Evolutionary conservation across 2,113 vertebrate genomes (phyloP), one percentile per base, ranked within the genome.

Genomic region (Abramis brama): DNA sequence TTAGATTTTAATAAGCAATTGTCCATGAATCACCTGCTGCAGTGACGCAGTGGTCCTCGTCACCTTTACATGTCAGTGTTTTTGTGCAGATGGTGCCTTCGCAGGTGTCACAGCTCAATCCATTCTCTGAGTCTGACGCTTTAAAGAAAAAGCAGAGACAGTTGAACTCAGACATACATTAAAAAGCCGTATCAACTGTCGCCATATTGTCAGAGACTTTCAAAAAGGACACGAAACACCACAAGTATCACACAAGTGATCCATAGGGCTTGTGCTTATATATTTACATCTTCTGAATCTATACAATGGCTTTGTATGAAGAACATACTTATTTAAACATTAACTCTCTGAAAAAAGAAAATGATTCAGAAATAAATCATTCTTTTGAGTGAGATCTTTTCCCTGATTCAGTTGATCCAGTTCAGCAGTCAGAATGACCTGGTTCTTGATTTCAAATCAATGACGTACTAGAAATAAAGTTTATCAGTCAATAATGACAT

Each of bases 81-180:
- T 9, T 21, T 39, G 36, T 5, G 12, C 21, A 47, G 78, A n/a
- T n/a, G n/a, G n/a, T n/a, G n/a, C n/a, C n/a, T n/a, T n/a, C n/a
- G 13, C 78, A 60, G 78, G 7, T 27, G 78, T 62, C 6, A 9
- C 78, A 80, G 4, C 0, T 47, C n/a, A 1, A 5, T 19, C 0
- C 1, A 0, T 64, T 64, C 10, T 0, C 2, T 45, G 39, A 47
- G n/a, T 2, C 23, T 25, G 39, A 1, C 64, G 0, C 1, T n/a
- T 6, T 80, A 25, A 60, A 57, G 11, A 74, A 47, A 47, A 47
- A 73, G 70, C 39, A 55, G 13, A 52, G 25, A 11, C 71, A 74
- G 11, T 9, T 33, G 15, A 33, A 62, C 23, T 12, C 3, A 62
- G 10, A 4, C 9, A 9, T 62, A 5, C 5, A 5, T 64, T 64